These are phyloP conservation scores for Oreochromis tanganicae DNA, from an alignment of 2,113 vertebrate genomes.

Conservation along the genomic window DNA sequence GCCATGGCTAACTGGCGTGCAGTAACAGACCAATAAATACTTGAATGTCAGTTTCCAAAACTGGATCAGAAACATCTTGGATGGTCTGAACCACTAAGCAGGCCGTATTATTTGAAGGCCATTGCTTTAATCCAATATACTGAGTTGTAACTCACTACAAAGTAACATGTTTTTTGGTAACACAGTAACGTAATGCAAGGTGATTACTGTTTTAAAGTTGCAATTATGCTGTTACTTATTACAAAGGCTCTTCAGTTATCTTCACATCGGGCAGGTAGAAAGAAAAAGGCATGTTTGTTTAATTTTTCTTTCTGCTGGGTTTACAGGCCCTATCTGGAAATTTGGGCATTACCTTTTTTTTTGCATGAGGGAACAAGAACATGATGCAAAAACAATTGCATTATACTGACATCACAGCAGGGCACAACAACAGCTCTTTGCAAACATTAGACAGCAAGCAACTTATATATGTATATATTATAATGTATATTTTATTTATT, in stretches of 20 bases:
- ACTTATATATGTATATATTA: too few relatives aligned
- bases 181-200: background rate
- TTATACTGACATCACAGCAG: background rate
- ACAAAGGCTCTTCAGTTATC: background rate
- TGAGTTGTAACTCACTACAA: background rate
- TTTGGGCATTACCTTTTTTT: background rate
- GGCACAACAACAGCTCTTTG: background rate
- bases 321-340: background rate
- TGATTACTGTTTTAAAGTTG: background rate
- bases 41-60: background rate
- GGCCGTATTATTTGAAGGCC: background rate
- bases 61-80: background rate
- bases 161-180: background rate
- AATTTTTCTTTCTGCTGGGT: background rate
- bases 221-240: background rate
- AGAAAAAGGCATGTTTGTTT: background rate
- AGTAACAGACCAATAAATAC: background rate
- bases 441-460: background rate
- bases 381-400: background rate
- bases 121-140: background rate
- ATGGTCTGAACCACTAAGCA: background rate
- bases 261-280: background rate
- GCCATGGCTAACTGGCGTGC: background rate
- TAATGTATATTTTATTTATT: too few relatives aligned
- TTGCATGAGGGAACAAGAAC: background rate